These are phyloP conservation scores for Allolobophora icterica DNA, from an alignment of 2,888 invertebrate species.

Conservation along the genomic window DNA sequence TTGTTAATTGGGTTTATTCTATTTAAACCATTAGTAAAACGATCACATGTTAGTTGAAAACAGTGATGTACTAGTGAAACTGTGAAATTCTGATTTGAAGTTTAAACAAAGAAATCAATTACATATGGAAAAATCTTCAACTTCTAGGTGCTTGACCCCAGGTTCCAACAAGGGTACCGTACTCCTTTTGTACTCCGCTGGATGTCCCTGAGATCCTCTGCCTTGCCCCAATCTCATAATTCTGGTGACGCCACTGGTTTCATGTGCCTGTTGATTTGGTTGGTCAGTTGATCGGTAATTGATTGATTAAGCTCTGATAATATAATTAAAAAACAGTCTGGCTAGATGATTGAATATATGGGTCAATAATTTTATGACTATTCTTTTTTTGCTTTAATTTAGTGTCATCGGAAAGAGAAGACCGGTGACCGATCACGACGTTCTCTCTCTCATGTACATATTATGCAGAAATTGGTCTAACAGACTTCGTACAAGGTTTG, in stretches of 20 bases:
- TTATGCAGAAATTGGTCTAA: conserved; percentile 8
- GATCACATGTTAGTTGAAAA: too few relatives aligned
- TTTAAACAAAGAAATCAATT: too few relatives aligned
- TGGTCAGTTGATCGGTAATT: background rate
- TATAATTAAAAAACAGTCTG: background rate
- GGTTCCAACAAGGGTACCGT: too few relatives aligned
- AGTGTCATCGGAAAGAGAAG: background rate
- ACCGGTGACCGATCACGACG: background rate
- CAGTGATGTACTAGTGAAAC: too few relatives aligned
- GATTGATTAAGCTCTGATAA: background rate
- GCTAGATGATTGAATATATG: background rate
- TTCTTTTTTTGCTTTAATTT: background rate
- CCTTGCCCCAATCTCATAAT: too few relatives aligned
- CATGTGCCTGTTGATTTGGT: background rate
- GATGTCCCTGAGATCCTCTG: too few relatives aligned
- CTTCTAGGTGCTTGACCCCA: too few relatives aligned
- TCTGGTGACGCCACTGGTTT: background rate
- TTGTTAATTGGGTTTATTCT: too few relatives aligned
- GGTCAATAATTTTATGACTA: background rate
- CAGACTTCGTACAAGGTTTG: background rate
- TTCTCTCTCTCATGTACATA: background rate
- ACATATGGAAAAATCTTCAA: too few relatives aligned
- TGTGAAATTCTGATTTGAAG: too few relatives aligned
- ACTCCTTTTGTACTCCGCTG: too few relatives aligned
- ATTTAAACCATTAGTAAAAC: too few relatives aligned